Evolutionary conservation across 2,797 vertebrate species (phyloP).

Genomic region (Argentina silus): DNA sequence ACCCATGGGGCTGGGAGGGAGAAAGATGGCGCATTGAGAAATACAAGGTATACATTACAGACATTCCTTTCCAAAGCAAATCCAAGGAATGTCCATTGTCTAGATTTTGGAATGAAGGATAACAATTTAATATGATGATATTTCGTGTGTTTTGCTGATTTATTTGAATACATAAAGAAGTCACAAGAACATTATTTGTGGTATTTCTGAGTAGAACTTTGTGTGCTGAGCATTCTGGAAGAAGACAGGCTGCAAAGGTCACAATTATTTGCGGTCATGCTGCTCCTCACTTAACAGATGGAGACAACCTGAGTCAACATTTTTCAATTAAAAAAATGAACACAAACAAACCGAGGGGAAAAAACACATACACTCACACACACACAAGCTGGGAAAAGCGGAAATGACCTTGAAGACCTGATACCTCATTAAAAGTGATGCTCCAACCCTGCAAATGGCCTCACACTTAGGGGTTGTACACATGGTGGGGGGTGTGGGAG

Average conservation of each 20-base stretch:
- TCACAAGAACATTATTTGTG: not conserved
- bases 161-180: not conserved
- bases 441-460: slow-evolving; percentile 68
- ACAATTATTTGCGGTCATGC: slow-evolving; percentile 72
- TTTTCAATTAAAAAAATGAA: slow-evolving; percentile 75
- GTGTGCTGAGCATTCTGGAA: slow-evolving; percentile 54
- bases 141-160: not conserved
- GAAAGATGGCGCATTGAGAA: slow-evolving; percentile 44
- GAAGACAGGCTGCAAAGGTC: slow-evolving; percentile 71
- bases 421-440: slow-evolving; percentile 81
- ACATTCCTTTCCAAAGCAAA: not conserved
- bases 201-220: slow-evolving; percentile 26
- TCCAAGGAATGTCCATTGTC: not conserved
- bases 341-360: slow-evolving; percentile 68
- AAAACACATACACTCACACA: slow-evolving; percentile 24
- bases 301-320: slow-evolving; percentile 76
- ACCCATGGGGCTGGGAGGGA: slow-evolving; percentile 73
- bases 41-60: slow-evolving; percentile 71
- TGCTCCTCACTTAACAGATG: slow-evolving; percentile 77
- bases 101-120: not conserved
- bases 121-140: not conserved
- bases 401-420: slow-evolving; percentile 78
- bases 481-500: slow-evolving; percentile 57
- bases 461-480: slow-evolving; percentile 67
- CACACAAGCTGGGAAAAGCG: slow-evolving; percentile 51